These are phyloP conservation scores for Acestrorhynchus altus DNA, from an alignment of 2,797 vertebrate species.

Conservation along the genomic window DNA sequence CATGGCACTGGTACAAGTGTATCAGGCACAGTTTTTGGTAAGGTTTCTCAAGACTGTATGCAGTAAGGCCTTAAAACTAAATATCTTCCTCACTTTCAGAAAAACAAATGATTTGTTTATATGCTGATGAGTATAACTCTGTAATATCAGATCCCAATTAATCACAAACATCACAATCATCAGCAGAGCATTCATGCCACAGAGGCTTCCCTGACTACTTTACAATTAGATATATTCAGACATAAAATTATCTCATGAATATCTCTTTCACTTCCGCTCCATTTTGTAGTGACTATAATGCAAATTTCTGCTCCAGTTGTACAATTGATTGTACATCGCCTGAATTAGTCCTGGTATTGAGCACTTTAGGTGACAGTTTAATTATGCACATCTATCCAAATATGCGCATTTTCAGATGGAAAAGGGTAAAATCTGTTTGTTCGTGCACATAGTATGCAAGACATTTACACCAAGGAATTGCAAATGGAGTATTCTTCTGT, in stretches of 20 bases:
- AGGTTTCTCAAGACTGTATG: too few species aligned
- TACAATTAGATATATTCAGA: not conserved
- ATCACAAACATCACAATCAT: slow-evolving; percentile 15
- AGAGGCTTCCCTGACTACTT: slow-evolving; percentile 1
- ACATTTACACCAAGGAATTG: not conserved
- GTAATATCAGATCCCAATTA: not conserved
- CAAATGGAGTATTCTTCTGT: not conserved
- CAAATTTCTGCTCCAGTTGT: slow-evolving; percentile 6
- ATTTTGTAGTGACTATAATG: slow-evolving; percentile 10
- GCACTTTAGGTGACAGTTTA: not conserved
- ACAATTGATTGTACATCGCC: not conserved
- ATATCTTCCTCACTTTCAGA: not conserved
- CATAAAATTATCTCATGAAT: not conserved
- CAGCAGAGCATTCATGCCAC: not conserved
- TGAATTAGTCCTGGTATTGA: not conserved
- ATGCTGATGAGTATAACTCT: not conserved
- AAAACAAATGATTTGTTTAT: not conserved
- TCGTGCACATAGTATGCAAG: not conserved
- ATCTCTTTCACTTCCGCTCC: not conserved
- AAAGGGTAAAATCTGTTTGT: not conserved
- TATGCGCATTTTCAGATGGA: not conserved
- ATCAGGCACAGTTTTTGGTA: too few species aligned
- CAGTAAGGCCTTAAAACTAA: too few species aligned
- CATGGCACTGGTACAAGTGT: too few species aligned
- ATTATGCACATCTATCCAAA: not conserved